Conservation (phyloP, 2,113 vertebrate species). For the Indicator maculatus region DNA sequence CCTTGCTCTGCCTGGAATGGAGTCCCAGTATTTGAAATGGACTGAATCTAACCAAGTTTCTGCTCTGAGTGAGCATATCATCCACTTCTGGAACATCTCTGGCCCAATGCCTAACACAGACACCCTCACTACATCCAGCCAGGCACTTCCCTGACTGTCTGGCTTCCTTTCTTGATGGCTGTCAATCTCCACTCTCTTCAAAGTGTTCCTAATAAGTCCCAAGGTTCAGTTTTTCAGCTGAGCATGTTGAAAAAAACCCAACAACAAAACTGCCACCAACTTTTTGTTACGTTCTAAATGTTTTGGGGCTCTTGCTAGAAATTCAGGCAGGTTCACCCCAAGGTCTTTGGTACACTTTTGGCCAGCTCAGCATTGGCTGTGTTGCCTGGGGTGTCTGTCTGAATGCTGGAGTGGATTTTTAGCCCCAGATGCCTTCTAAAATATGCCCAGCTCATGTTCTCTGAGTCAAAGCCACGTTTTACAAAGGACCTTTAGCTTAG, state of each 20-base stretch:
- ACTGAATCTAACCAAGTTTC: neutral
- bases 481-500: constrained; percentile 65
- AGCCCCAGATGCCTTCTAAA: constrained; percentile 10
- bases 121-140: neutral
- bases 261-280: too few species aligned
- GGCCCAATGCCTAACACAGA: neutral
- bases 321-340: neutral
- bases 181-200: neutral
- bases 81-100: neutral
- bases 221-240: neutral
- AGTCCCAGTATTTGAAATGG: neutral
- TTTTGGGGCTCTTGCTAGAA: neutral
- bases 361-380: neutral
- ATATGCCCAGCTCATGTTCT: constrained; percentile 14
- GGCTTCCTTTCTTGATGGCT: fast-evolving
- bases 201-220: neutral
- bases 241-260: neutral
- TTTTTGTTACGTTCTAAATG: neutral
- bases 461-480: neutral
- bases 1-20: neutral
- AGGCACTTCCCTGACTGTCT: neutral
- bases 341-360: neutral
- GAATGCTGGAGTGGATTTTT: neutral
- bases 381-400: neutral
- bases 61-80: neutral